Evolutionary conservation across 2,888 invertebrate genomes (phyloP).

Genomic region (Lamellibrachia satsuma): DNA sequence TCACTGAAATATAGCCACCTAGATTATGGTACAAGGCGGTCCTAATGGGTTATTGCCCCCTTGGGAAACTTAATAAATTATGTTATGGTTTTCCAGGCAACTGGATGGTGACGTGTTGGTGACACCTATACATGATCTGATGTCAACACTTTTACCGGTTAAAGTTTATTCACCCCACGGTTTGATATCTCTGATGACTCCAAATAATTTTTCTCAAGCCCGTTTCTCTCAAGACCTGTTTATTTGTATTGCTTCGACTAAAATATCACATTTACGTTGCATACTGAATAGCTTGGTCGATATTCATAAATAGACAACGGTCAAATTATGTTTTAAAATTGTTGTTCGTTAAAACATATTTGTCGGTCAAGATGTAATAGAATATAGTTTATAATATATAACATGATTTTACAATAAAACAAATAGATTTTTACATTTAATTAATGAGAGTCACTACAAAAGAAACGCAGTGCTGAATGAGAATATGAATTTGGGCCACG

Average conservation of each 20-base stretch:
- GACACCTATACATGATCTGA: neutral
- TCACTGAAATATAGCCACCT: constrained; percentile 17
- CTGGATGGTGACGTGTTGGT: neutral
- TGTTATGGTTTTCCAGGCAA: neutral
- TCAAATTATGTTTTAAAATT: neutral
- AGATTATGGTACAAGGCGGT: neutral
- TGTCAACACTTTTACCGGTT: neutral
- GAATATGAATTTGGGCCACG: neutral
- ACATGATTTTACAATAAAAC: neutral
- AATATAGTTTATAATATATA: neutral
- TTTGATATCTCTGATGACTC: neutral
- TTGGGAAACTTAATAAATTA: neutral
- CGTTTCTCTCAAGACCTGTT: neutral
- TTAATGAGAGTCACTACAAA: neutral
- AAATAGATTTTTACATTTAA: neutral
- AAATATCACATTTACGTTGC: too few species aligned
- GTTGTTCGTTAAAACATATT: neutral
- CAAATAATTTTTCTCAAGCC: neutral
- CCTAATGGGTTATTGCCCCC: constrained; percentile 3
- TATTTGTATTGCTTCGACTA: neutral
- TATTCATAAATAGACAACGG: neutral
- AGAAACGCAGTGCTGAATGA: neutral
- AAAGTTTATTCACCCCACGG: neutral
- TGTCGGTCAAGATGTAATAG: neutral
- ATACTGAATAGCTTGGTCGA: too few species aligned